Base-by-base conservation (phyloP, 2,113 vertebrate species). In the Taxidea taxus region DNA sequence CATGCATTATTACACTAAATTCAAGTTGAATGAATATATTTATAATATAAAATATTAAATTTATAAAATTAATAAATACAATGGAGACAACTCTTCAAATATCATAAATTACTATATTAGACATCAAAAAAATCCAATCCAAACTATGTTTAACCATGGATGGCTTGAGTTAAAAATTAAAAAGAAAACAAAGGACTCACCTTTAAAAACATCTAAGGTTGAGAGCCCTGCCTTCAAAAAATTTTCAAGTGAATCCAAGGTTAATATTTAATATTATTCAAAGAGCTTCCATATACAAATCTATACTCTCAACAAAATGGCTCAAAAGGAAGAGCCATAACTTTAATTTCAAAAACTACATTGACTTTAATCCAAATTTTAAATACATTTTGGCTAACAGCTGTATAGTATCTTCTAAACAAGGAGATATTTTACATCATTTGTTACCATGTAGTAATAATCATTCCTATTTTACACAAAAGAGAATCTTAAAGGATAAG, bases 221-320 rank as follows among this genome's bases (percentile, higher is more conserved):
- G 54, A 91, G 37, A 94, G 68, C 31, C 90, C 27, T 72, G 14
- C 60, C 97, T 68, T 56, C 18, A 92, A 91, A 90, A 92, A 96
- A 27, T 47, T 2, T 83, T 27, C 54, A 94, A 93, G 37, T 92
- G 70, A 82, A 60, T 68, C 56, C 77, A 87, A 84, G 21, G 49
- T 87, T 94, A 90, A 92, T 68, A 96, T 91, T 58, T 85, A 97
- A 81, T 62, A 82, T 47, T 92, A 95, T 72, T 90, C 34, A 89
- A 93, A 93, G n/a, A 90, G 44, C 58, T 90, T 49, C 47, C 87
- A 84, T 66, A 60, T 44, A 86, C 9, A 91, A 94, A 80, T 31
- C 20, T 85, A 9, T 84, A 90, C 3, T 92, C 20, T 82, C 58
- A 92, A 90, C 31, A 74, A 62, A 68, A 87, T 72, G 16, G 27